Conservation (phyloP, 1,140 invertebrate genomes). For the Berghia stephanieae region DNA sequence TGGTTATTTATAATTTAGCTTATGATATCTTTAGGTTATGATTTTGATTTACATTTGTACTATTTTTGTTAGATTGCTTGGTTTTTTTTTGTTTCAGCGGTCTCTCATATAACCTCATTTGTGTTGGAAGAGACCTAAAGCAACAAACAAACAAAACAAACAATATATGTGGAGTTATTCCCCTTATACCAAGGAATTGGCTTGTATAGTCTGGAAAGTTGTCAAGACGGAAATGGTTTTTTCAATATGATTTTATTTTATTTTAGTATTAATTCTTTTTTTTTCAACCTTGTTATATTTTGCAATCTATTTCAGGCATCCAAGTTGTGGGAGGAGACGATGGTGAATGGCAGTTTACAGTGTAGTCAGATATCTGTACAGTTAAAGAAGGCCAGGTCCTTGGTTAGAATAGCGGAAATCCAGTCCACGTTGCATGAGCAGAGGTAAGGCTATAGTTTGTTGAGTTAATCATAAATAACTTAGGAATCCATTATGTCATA, state of each 20-base stretch:
- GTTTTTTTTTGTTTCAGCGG: no score
- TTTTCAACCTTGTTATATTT: neutral
- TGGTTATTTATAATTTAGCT: no score
- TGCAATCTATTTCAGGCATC: conserved; percentile 74
- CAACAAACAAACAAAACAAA: no score
- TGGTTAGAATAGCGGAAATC: conserved; percentile 94
- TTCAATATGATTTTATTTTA: no score
- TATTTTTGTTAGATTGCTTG: no score
- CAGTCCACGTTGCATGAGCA: conserved; percentile 96
- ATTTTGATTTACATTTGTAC: no score
- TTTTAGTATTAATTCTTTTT: no score
- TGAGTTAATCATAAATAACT: neutral
- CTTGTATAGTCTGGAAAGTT: neutral
- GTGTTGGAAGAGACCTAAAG: no score
- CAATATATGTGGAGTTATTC: no score
- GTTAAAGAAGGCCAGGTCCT: conserved; percentile 90
- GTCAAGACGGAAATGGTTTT: neutral
- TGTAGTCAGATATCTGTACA: conserved; percentile 94
- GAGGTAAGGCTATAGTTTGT: conserved; percentile 74
- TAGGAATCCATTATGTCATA: neutral
- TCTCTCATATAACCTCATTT: no score
- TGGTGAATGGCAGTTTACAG: conserved; percentile 84
- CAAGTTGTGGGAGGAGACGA: conserved; percentile 84
- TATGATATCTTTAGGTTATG: no score
- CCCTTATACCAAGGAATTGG: no score